phyloP scores from a whole-genome alignment of 2,113 vertebrate genomes.

The Podilymbus podiceps region DNA sequence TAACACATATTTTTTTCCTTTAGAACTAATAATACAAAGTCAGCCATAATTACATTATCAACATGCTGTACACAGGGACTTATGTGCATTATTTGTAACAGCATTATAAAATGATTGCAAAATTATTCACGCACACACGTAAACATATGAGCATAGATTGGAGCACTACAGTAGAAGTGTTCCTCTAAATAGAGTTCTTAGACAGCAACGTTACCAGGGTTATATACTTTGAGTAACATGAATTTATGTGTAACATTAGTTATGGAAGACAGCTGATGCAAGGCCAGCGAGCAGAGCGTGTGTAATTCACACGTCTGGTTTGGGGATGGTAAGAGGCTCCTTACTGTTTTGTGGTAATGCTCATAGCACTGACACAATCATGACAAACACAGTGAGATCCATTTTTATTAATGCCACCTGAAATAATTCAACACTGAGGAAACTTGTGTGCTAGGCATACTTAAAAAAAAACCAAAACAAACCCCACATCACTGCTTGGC shows the following conservation, averaged over 20 bases:
- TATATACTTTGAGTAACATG: slow-evolving; percentile 9
- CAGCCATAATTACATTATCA: slow-evolving; percentile 45
- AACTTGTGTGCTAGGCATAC: neutral
- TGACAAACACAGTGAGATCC: neutral
- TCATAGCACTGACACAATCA: neutral
- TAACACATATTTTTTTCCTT: slow-evolving; percentile 62
- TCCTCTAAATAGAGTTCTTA: neutral
- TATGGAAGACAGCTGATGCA: neutral
- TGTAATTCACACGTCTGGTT: neutral
- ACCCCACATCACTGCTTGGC: neutral
- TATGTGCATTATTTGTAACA: slow-evolving; percentile 6
- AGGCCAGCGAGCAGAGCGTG: neutral
- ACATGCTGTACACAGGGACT: neutral
- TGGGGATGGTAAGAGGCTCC: slow-evolving; percentile 10
- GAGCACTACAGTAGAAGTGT: neutral
- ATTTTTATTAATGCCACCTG: neutral
- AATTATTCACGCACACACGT: slow-evolving; percentile 28
- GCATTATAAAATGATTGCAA: slow-evolving; percentile 22
- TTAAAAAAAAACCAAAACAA: neutral
- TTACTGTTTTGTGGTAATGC: neutral
- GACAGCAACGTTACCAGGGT: neutral
- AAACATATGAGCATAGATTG: neutral
- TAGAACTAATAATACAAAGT: slow-evolving; percentile 60
- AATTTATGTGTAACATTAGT: neutral
- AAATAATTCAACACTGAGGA: slow-evolving; percentile 11